Evolutionary conservation across 2,888 invertebrate genomes (phyloP).

Genomic region (Auanema sp.): DNA sequence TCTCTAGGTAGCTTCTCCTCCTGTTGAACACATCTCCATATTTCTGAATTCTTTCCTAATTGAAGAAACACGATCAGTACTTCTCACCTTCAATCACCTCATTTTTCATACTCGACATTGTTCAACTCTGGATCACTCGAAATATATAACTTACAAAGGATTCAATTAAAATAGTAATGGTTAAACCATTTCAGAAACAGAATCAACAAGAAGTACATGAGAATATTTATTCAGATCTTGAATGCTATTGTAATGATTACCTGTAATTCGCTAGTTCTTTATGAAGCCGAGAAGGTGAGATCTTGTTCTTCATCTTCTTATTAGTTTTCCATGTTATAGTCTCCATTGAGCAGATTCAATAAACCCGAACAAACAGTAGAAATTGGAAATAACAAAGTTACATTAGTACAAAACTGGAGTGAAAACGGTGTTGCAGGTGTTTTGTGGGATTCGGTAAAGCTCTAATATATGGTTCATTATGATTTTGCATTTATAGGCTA

Average conservation of each 20-base stretch:
- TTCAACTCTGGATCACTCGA: too few species aligned
- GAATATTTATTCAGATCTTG: too few species aligned
- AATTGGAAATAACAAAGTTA: slow-evolving; percentile 50
- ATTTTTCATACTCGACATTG: too few species aligned
- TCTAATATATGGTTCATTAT: background rate
- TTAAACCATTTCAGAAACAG: too few species aligned
- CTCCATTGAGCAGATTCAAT: slow-evolving; percentile 7
- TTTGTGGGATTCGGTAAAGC: slow-evolving; percentile 22
- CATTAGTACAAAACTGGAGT: slow-evolving; percentile 33
- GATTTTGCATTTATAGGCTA: slow-evolving; percentile 1
- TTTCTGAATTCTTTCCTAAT: too few species aligned
- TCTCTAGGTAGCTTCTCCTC: too few species aligned
- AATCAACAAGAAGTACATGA: too few species aligned
- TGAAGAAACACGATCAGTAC: too few species aligned
- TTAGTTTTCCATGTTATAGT: background rate
- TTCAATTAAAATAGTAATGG: too few species aligned
- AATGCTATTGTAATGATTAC: background rate
- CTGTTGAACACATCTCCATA: too few species aligned
- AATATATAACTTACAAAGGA: too few species aligned
- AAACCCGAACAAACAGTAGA: slow-evolving; percentile 4
- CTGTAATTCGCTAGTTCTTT: background rate
- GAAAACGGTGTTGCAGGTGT: slow-evolving; percentile 20
- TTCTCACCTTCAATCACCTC: too few species aligned
- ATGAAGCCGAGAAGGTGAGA: background rate
- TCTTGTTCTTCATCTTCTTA: background rate